Evolutionary conservation across 2,113 vertebrate species (phyloP).

Genomic region (Gobiocypris rarus): DNA sequence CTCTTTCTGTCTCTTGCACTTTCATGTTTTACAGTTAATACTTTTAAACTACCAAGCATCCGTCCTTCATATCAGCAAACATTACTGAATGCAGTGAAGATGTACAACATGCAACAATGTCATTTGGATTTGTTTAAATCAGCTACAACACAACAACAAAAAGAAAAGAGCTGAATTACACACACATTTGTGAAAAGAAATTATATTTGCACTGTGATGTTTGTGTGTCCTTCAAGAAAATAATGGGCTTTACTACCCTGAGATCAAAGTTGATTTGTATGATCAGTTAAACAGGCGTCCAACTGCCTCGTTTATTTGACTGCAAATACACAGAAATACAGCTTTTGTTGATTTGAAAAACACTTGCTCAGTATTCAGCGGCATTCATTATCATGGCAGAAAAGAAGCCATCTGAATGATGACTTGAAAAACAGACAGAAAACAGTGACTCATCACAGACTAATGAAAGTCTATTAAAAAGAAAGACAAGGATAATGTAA

Average conservation of each 20-base stretch:
- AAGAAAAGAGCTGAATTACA: neutral
- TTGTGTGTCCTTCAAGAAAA: neutral
- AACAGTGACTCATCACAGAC: constrained; percentile 6
- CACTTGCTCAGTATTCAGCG: neutral
- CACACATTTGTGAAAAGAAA: neutral
- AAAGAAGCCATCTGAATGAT: constrained; percentile 2
- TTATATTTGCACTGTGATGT: neutral
- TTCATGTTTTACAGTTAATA: neutral
- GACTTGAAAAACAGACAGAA: neutral
- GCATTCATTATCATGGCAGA: neutral
- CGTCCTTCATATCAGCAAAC: neutral
- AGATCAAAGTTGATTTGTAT: constrained; percentile 8
- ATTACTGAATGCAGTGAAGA: neutral
- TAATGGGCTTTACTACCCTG: constrained; percentile 8
- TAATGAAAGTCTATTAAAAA: neutral
- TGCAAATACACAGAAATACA: neutral
- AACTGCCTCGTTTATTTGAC: neutral
- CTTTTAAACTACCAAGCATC: neutral
- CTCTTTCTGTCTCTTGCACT: neutral
- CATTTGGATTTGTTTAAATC: neutral
- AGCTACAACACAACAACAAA: neutral
- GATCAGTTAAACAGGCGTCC: neutral
- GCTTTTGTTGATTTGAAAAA: constrained; percentile 26
- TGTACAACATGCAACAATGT: neutral
- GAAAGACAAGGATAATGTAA: neutral